phyloP scores from a whole-genome alignment of 2,113 vertebrate genomes.

The Oxyura jamaicensis region DNA sequence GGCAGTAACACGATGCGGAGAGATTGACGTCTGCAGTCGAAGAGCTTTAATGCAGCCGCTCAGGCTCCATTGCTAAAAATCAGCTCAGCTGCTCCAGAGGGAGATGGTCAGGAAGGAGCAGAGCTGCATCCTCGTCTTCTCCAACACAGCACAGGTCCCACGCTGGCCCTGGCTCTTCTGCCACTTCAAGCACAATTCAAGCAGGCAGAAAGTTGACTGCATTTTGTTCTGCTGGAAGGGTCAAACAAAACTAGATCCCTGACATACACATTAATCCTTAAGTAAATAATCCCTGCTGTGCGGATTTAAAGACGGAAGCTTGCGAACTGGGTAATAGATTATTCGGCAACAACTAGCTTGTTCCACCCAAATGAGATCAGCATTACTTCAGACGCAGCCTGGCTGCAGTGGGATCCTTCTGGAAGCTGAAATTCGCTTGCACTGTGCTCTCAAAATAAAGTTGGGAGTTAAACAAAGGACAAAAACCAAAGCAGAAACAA shows the following conservation, averaged over 20 bases:
- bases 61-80: not conserved
- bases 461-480: not conserved
- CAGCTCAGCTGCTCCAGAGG: not conserved
- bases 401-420: not conserved
- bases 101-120: accelerated
- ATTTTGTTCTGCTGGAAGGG: not conserved
- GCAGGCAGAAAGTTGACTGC: not conserved
- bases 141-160: accelerated
- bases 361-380: conserved; percentile 63
- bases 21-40: not conserved
- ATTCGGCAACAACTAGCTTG: conserved; percentile 1
- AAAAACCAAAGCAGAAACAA: not conserved
- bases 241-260: not conserved
- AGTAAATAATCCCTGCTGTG: conserved; percentile 48
- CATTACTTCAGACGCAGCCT: not conserved
- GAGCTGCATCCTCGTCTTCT: not conserved
- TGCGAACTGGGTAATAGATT: conserved; percentile 2
- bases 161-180: not conserved
- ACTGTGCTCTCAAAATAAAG: not conserved
- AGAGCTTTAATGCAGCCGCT: accelerated
- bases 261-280: conserved; percentile 6
- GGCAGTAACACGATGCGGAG: not conserved
- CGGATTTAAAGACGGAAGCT: conserved; percentile 8
- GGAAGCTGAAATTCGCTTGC: not conserved
- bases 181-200: not conserved